Conservation (phyloP, 2,113 vertebrate genomes). For the Rhinichthys klamathensis region DNA sequence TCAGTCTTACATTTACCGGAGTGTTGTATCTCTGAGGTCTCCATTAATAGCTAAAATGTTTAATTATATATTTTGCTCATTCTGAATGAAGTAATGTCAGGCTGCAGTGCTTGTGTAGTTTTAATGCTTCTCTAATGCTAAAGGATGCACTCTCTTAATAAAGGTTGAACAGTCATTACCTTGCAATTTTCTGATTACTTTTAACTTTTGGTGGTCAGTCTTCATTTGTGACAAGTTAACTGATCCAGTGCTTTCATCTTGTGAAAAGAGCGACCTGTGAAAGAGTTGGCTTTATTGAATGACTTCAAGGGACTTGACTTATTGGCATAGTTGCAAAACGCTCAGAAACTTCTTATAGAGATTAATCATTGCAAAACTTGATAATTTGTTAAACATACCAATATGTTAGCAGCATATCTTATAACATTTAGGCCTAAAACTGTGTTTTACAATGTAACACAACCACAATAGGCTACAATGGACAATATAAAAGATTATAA, state of each 20-base stretch:
- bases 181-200: constrained; percentile 50
- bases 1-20: constrained; percentile 31
- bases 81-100: not conserved
- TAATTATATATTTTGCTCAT: not conserved
- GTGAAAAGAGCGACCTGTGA: not conserved
- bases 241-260: constrained; percentile 30
- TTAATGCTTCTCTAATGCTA: not conserved
- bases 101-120: not conserved
- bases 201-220: constrained; percentile 47
- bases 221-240: constrained; percentile 27
- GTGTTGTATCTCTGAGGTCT: constrained; percentile 4
- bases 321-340: not conserved
- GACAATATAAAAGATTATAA: not conserved
- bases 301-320: not conserved
- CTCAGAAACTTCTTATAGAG: not conserved
- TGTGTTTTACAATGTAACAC: not conserved
- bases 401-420: not conserved
- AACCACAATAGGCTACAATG: not conserved
- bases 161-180: constrained; percentile 46
- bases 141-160: constrained; percentile 11
- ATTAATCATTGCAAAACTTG: not conserved
- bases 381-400: not conserved
- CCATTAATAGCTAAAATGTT: not conserved
- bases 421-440: not conserved
- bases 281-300: not conserved